These are phyloP conservation scores for Chelonia mydas DNA, from an alignment of 2,797 vertebrate species.

Conservation along the genomic window DNA sequence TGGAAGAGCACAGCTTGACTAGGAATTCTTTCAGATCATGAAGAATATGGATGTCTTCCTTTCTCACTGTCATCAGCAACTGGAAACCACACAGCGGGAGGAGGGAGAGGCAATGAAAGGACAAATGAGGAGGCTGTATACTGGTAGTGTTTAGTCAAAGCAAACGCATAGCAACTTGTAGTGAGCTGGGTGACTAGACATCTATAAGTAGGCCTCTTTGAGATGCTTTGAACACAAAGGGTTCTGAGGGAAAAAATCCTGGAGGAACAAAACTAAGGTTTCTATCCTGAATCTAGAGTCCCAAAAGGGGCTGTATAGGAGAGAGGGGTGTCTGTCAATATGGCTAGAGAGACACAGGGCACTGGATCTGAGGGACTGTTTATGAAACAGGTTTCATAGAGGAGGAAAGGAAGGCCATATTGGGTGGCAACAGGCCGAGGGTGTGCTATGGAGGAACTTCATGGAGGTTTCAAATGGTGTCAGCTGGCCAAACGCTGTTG, in stretches of 20 bases:
- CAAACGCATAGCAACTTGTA: neutral
- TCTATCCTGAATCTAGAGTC: neutral
- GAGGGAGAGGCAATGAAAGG: neutral
- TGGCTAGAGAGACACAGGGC: neutral
- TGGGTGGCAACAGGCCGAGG: too few species aligned
- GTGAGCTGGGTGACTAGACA: neutral
- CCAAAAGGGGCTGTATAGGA: neutral
- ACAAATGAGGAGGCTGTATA: neutral
- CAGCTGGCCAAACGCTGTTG: neutral
- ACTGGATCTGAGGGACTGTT: rapidly evolving
- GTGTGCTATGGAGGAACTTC: too few species aligned
- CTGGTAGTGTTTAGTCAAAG: neutral
- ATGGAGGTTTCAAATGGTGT: neutral
- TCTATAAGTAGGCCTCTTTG: rapidly evolving
- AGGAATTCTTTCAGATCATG: neutral
- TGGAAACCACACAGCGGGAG: neutral
- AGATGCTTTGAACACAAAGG: neutral
- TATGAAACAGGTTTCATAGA: neutral
- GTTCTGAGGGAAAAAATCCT: neutral
- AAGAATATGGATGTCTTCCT: neutral
- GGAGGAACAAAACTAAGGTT: neutral
- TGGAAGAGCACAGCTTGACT: neutral
- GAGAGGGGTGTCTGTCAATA: neutral
- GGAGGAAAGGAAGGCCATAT: neutral
- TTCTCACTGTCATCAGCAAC: neutral